Conservation (phyloP, 2,113 vertebrate genomes). For the Castor canadensis region DNA sequence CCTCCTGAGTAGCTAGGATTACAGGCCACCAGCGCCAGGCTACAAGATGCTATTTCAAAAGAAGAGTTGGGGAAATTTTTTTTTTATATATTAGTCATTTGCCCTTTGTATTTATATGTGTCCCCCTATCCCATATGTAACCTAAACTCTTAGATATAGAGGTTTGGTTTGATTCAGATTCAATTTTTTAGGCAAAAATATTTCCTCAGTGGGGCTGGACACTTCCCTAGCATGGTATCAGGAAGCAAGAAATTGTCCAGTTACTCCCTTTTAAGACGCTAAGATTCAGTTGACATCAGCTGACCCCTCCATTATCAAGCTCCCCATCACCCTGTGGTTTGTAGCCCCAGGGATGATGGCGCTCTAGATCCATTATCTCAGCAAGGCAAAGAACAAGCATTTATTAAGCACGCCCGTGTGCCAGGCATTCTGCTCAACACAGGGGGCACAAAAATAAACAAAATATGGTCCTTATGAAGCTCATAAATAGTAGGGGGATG, state of each 20-base stretch:
- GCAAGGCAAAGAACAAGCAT: background rate
- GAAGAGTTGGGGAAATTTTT: no score
- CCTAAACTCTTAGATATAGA: background rate
- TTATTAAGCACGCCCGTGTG: background rate
- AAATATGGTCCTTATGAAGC: slow-evolving; percentile 4
- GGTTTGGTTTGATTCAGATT: background rate
- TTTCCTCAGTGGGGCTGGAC: background rate
- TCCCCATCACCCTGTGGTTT: background rate
- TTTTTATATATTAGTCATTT: background rate
- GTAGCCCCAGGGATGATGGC: background rate
- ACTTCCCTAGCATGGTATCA: background rate
- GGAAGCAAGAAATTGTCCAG: background rate
- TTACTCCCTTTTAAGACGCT: background rate
- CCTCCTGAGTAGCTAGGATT: no score
- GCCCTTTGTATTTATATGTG: background rate
- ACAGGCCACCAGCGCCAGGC: no score
- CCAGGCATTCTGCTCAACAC: background rate
- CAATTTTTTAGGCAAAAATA: slow-evolving; percentile 18
- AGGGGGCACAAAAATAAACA: slow-evolving; percentile 17
- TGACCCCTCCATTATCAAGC: background rate
- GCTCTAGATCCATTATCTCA: slow-evolving; percentile 9
- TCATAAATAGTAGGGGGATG: background rate
- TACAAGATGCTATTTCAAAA: no score
- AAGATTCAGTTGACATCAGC: background rate
- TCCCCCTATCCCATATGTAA: background rate